These are phyloP conservation scores for Rhingia campestris DNA, from an alignment of 2,888 invertebrate species.

Conservation along the genomic window DNA sequence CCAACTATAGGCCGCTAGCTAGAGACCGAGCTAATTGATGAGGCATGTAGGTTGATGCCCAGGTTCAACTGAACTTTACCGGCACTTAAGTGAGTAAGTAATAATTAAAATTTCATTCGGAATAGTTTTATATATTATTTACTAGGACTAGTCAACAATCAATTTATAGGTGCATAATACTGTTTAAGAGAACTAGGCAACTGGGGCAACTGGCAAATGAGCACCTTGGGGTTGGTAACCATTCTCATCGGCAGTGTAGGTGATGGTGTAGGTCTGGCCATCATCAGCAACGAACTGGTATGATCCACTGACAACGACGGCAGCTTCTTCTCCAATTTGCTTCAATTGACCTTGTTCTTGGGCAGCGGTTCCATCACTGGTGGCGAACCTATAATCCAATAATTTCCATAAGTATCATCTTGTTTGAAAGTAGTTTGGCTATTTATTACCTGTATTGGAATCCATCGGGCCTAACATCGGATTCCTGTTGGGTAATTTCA, in stretches of 20 bases:
- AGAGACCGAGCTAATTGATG: no score
- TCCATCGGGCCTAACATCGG: neutral
- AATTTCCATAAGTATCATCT: no score
- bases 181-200: no score
- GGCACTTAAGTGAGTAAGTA: no score
- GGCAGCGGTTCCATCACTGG: constrained; percentile 84
- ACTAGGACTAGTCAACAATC: constrained; percentile 15
- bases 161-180: neutral
- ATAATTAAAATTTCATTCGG: no score
- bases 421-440: neutral
- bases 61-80: no score
- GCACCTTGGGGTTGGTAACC: constrained; percentile 84
- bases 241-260: constrained; percentile 81
- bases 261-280: constrained; percentile 85
- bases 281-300: constrained; percentile 85
- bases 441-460: neutral
- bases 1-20: no score
- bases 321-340: constrained; percentile 84
- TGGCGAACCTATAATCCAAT: constrained; percentile 77
- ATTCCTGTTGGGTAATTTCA: neutral
- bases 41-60: no score
- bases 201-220: constrained; percentile 81
- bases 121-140: constrained; percentile 2
- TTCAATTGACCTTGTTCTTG: constrained; percentile 84
- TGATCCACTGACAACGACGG: constrained; percentile 84